Base-by-base conservation (phyloP, 2,113 vertebrate genomes). In the Malurus melanocephalus region DNA sequence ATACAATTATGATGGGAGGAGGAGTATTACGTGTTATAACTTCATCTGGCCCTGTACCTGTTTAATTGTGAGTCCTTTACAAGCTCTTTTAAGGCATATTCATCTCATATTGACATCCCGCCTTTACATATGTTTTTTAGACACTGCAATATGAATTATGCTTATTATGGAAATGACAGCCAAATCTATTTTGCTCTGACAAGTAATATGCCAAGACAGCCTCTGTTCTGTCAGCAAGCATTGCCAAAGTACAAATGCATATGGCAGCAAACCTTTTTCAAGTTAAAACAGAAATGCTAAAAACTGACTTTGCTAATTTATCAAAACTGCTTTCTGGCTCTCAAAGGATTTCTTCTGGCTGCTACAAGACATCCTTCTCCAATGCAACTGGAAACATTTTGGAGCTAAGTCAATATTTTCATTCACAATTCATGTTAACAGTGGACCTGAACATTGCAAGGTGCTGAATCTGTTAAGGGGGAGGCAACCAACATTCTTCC, bases 261-360 rank as follows among this genome's bases (percentile, higher is more conserved):
- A 94, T 95, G 94, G 95, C 91, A 95, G 79, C 56, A 82, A 89
- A 65, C 80, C 78, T 71, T 90, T 89, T 93, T 82, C 87, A 94
- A 93, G 92, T 94, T 94, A 91, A 94, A 96, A 88, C 81, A 86
- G 71, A 91, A 94, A 92, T 45, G 79, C 81, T 89, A 66, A 95
- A 92, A 92, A 92, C 71, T 93, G 95, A 95, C 95, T 95, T 85
- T 42, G 67, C 94, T 96, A 96, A 96, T 96, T 96, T 96, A 93
- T 96, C 95, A 96, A 84, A 95, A 95, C 80, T 92, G 94, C 66
- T 88, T 96, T 71, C 60, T 82, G 79, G 68, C 61, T 93, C 85
- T 92, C 90, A 76, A 2, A 28, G 90, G 94, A 91, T 91, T 93
- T 94, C 79, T 95, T 68, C 83, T 94, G 92, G 94, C 57, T 0